phyloP scores from a whole-genome alignment of 1,140 invertebrate genomes.

The Eurosta solidaginis region DNA sequence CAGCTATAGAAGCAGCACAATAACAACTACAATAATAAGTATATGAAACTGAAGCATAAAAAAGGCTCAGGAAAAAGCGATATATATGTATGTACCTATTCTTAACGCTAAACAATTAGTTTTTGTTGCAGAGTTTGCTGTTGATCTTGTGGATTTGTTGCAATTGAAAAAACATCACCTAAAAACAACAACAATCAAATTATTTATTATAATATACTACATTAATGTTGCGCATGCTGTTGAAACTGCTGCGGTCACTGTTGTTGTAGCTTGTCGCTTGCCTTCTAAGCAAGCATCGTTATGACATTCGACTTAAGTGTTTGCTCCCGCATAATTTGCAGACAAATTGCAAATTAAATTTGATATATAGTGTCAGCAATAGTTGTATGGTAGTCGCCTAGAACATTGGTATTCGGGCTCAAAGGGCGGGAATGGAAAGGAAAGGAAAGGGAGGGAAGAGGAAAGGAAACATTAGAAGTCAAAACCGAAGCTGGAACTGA shows the following conservation, averaged over 20 bases:
- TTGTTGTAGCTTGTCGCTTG: not conserved
- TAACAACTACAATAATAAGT: not conserved
- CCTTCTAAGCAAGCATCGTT: not conserved
- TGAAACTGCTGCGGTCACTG: not conserved
- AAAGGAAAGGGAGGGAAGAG: too few species aligned
- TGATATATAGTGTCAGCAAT: slow-evolving; percentile 10
- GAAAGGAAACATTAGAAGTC: too few species aligned
- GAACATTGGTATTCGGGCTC: not conserved
- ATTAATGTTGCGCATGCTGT: not conserved
- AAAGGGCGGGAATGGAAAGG: too few species aligned
- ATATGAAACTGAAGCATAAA: not conserved
- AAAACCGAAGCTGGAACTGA: too few species aligned
- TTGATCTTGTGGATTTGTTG: not conserved
- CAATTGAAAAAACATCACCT: not conserved
- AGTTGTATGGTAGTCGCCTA: not conserved
- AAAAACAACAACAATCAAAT: not conserved
- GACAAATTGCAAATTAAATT: slow-evolving; percentile 17
- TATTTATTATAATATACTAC: not conserved
- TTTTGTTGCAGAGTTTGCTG: not conserved
- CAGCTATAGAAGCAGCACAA: not conserved
- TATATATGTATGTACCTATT: too few species aligned
- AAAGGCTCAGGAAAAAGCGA: not conserved
- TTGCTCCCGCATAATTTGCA: not conserved
- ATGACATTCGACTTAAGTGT: not conserved
- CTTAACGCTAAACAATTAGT: not conserved